Conservation (phyloP, 2,113 vertebrate species). For the Vidua chalybeata region DNA sequence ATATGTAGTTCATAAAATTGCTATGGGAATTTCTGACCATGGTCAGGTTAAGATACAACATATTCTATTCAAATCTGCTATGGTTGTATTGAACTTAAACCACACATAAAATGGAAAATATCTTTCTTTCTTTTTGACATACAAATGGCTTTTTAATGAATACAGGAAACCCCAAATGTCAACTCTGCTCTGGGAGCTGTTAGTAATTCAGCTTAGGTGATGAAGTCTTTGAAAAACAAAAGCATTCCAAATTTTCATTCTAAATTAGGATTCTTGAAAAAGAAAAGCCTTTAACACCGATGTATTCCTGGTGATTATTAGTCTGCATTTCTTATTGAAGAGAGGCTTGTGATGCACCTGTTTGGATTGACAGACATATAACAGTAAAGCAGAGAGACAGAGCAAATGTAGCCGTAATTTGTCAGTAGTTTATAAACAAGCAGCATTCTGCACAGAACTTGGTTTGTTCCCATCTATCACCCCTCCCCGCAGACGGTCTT, state of each 20-base stretch:
- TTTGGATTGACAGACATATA: not conserved
- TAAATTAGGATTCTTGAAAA: not conserved
- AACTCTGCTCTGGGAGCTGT: not conserved
- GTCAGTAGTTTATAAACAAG: not conserved
- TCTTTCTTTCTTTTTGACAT: not conserved
- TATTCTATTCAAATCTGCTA: not conserved
- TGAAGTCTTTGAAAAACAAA: not conserved
- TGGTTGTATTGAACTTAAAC: not conserved
- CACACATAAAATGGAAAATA: not conserved
- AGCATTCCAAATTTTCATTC: not conserved
- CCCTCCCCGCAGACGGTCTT: fast-evolving
- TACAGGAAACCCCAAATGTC: not conserved
- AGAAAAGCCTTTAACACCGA: not conserved
- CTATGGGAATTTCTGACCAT: not conserved
- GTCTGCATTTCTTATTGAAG: not conserved
- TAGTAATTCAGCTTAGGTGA: not conserved
- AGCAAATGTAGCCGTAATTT: not conserved
- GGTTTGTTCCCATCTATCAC: fast-evolving
- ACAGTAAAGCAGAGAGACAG: not conserved
- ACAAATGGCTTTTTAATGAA: not conserved
- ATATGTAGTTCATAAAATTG: not conserved
- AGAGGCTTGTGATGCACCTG: not conserved
- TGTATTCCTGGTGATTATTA: not conserved
- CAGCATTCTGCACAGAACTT: not conserved
- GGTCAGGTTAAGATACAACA: not conserved